phyloP scores from a whole-genome alignment of 2,113 vertebrate species.

The Ochotona curzoniae region DNA sequence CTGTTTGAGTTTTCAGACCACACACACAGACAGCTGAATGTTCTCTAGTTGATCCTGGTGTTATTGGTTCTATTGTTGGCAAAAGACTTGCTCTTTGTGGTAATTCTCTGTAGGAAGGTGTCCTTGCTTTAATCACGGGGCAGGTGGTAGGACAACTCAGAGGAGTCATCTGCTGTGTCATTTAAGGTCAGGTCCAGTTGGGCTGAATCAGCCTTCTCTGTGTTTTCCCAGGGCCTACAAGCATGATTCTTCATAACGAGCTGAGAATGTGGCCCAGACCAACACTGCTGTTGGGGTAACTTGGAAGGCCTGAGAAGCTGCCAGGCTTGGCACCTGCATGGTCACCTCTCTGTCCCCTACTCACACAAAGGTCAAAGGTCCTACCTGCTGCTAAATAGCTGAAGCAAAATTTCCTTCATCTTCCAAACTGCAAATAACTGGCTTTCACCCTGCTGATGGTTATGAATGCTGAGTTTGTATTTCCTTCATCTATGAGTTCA shows the following conservation, averaged over 20 bases:
- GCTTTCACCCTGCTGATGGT: neutral
- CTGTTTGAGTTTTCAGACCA: constrained; percentile 55
- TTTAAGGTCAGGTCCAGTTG: neutral
- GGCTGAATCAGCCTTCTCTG: constrained; percentile 1
- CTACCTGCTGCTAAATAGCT: neutral
- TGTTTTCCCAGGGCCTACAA: neutral
- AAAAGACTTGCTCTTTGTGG: constrained; percentile 25
- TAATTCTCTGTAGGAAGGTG: neutral
- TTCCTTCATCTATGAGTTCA: neutral
- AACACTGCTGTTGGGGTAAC: too few species aligned
- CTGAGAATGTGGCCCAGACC: neutral
- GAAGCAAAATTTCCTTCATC: constrained; percentile 1
- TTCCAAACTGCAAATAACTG: neutral
- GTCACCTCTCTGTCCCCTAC: neutral
- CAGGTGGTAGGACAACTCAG: neutral
- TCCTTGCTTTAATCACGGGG: neutral
- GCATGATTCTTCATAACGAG: neutral
- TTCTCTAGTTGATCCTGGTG: neutral
- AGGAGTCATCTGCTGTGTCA: neutral
- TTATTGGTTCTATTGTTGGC: neutral
- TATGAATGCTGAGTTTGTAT: neutral
- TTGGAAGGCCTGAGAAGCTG: neutral
- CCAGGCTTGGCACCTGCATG: neutral
- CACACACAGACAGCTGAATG: constrained; percentile 38
- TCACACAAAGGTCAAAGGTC: neutral